A percentile compares a stretch with the other conserved stretches of the same genome.
phyloP scores from a whole-genome alignment of 2,888 invertebrate genomes.

The Dolichopus griseipennis region DNA sequence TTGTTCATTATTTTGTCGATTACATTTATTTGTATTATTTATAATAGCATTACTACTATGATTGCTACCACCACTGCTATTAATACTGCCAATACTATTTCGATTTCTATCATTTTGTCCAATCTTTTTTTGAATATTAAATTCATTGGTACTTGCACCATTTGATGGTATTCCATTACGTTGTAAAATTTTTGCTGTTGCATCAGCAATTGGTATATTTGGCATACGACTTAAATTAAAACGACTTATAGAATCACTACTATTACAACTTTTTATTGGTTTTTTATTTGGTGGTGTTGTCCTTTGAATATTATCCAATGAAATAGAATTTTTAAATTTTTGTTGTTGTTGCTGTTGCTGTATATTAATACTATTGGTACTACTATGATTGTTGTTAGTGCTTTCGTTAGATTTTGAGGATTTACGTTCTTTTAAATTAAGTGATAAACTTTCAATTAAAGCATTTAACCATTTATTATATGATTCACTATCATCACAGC shows the following conservation, averaged over 20 bases:
- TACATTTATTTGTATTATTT: neutral
- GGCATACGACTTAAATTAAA: constrained; percentile 13
- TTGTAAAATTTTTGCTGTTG: constrained; percentile 30
- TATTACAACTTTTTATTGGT: constrained; percentile 24
- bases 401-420: constrained; percentile 16
- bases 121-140: neutral
- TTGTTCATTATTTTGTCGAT: constrained; percentile 7
- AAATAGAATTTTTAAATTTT: constrained; percentile 15
- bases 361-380: constrained; percentile 17
- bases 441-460: constrained; percentile 28
- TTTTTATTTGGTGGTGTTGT: constrained; percentile 14
- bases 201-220: constrained; percentile 28
- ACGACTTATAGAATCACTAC: constrained; percentile 28
- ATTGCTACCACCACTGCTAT: neutral
- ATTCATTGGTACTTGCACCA: constrained; percentile 16
- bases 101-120: neutral
- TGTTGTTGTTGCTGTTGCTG: constrained; percentile 20
- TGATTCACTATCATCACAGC: constrained; percentile 33
- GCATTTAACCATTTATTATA: constrained; percentile 34
- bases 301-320: constrained; percentile 20
- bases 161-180: constrained; percentile 28
- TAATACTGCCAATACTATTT: neutral
- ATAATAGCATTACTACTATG: no score
- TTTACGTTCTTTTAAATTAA: constrained; percentile 15
- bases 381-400: constrained; percentile 16